These are phyloP conservation scores for Anisognathus igniventris DNA, from an alignment of 2,797 vertebrate species.

Conservation along the genomic window DNA sequence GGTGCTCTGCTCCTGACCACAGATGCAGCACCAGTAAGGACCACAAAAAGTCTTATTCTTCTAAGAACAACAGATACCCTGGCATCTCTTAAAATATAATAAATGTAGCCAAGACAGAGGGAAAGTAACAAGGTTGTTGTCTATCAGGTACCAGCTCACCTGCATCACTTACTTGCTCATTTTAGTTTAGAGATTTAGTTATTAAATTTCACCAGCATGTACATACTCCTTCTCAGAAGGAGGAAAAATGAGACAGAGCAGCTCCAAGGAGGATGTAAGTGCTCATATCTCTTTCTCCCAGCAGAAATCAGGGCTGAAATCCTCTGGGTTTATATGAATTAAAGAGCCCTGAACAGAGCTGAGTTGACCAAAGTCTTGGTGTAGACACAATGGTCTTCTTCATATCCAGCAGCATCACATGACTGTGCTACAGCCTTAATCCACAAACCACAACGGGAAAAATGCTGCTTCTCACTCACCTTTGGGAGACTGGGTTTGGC, in stretches of 20 bases:
- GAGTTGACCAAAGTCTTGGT: not conserved
- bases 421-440: not conserved
- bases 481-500: slow-evolving; percentile 89
- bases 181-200: not conserved
- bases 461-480: slow-evolving; percentile 70
- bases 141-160: not conserved
- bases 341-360: not conserved
- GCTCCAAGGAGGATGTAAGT: not conserved
- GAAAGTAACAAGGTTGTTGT: not conserved
- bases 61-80: not conserved
- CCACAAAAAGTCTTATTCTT: not conserved
- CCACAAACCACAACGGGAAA: not conserved
- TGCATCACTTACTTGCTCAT: not conserved
- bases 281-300: not conserved
- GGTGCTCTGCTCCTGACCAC: accelerated
- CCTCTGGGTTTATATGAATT: not conserved
- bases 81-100: not conserved
- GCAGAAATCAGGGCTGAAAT: not conserved
- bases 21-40: accelerated
- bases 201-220: not conserved
- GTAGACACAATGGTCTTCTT: not conserved
- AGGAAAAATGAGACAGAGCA: not conserved
- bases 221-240: not conserved
- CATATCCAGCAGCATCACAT: not conserved
- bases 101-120: not conserved